Evolutionary conservation across 2,113 vertebrate species (phyloP), one percentile per base, ranked within the genome.

Genomic region (Sialia sialis): DNA sequence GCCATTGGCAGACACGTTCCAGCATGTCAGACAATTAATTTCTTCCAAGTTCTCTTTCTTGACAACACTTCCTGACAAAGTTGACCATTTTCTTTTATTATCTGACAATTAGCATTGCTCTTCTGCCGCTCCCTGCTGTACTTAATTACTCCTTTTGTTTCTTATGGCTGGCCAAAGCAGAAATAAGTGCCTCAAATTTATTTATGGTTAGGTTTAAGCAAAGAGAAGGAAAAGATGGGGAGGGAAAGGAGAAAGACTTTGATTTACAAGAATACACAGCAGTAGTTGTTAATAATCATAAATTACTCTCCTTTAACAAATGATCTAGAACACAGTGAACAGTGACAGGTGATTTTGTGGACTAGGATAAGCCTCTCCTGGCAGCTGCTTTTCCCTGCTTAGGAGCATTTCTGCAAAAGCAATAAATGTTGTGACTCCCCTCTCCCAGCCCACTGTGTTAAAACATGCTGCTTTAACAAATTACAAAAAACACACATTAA

Each of bases 1-100:
- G 89, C 89, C 91, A 89, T 10, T 93, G 97, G 95, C 97, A 95
- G 91, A 69, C 81, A 16, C 94, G 92, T 94, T 94, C 93, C 96
- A 95, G 95, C 82, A 36, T 63, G 94, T 95, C 95, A 95, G 90
- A 78, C 87, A 94, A 67, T 94, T 97, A 95, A 98, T 98, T 95
- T 97, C 95, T 94, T 94, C 93, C 93, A 97, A 96, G 85, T 97
- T 97, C 97, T 98, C 97, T 95, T 97, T 94, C 96, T 95, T 96
- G 97, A 98, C 97, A 97, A 96, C 19, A 46, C 87, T 84, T 89
- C 92, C 87, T 97, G 97, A 97, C 95, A 97, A 67, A 97, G 97
- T 43, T 93, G 94, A 85, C 91, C 59, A 22, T 97, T 97, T 97
- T 97, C 94, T 96, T 96, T 95, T 87, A 95, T 91, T 96, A 94